Base-by-base conservation (phyloP, 2,888 invertebrate species). In the Graphium colonna region DNA sequence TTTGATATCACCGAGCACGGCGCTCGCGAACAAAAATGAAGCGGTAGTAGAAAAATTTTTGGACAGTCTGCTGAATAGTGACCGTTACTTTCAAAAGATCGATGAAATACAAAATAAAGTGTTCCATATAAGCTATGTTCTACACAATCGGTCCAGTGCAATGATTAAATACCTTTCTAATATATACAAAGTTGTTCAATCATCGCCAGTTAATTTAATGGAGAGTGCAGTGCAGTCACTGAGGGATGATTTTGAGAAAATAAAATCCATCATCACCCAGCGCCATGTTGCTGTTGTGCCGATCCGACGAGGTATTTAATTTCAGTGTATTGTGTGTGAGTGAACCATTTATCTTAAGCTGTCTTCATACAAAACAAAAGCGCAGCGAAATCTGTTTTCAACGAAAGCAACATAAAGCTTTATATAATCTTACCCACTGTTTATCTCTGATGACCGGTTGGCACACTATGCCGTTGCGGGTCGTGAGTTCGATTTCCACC, bases 1-100 rank as follows among this genome's bases (percentile, higher is more conserved):
- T 13, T 26, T 0, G 52, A 46, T 57, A 1, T 65, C 75, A 0
- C 68, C 75, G 0, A 63, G 69, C 0, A 60, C 59, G 1, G 49
- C 58, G 3, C 56, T 60, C 5, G 57, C 57, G 0, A 45, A 61
- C 4, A 69, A 68, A 43, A 70, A 71, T 1, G 83, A 81, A 36
- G 63, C 63, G 1, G 73, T 81, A 0, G 77, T 83, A 0, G 86
- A 86, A 53, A 83, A 81, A 46, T 85, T 87, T 59, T 76, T 84
- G 0, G 82, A 86, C 47, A 82, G 79, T 0, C 63, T 88, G 10
- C 73, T 86, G 68, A 63, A 79, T 0, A 82, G 80, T 51, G 84
- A 86, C 53, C 75, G 67, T 57, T 85, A 85, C 59, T 64, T 85
- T 33, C 80, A 79, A 58, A 72, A 79, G 73, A 74, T 87, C 26